Base-by-base conservation (phyloP, 2,888 invertebrate species). In the Microplitis deprimator region DNA sequence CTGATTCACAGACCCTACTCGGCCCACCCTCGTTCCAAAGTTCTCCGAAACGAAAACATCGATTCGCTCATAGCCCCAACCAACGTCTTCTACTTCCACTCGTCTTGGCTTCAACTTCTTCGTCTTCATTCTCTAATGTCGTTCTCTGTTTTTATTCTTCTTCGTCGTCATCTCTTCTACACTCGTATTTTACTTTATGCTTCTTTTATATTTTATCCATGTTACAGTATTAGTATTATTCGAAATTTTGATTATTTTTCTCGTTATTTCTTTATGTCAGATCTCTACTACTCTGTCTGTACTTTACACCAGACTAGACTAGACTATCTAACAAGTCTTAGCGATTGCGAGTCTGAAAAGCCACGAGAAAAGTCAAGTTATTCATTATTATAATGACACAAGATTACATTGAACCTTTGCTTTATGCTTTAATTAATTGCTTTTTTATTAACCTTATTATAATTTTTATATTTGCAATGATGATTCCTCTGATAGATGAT, bases 1-100 rank as follows among this genome's bases (percentile, higher is more conserved):
- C 84, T 83, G 84, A 84, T 85, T 84, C 85, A 86, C 84, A 83
- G 83, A 82, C 82, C 82, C 80, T 50, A 50, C 50, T 80, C 80
- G 81, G 83, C 81, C 81, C 81, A 79, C 81, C 81, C 76, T 77
- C 77, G 77, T 77, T 77, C 71, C 76, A 79, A 76, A 77, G 75
- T 70, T 79, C 71, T 73, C 70, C 72, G 77, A 79, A 76, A 79
- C 70, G 77, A 79, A 79, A 76, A 73, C 77, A 75, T 74, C 78
- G 77, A 68, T 78, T 75, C 79, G 76, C 75, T 76, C 67, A 65
- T 76, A 73, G 64, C 29, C 73, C 38, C 73, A 67, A 62, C 67
- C 68, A 59, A 61, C 73, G 65, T 61, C 76, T 70, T 71, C 68
- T 70, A 67, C 69, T 65, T 38, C 50, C 10, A 3, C 50, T 50